A percentile compares a stretch with the other conserved stretches of the same genome.
Conservation (phyloP, 1,140 invertebrate genomes). For the Doryteuthis pealeii region DNA sequence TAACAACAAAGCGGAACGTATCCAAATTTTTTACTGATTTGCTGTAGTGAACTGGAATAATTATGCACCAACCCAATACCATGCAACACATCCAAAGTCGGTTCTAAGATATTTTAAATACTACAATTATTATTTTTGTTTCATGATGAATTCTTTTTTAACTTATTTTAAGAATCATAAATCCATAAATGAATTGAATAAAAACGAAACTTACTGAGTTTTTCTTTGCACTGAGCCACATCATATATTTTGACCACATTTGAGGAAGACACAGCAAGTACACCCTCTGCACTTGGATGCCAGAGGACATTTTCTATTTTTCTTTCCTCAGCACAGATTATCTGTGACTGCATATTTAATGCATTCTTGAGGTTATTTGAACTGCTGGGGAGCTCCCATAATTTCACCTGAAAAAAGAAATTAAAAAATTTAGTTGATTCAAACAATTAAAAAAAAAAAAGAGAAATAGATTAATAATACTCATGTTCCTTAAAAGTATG, state of each 20-base stretch:
- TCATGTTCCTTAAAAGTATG: too few relatives aligned
- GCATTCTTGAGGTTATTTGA: conserved; percentile 67
- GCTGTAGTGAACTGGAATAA: too few relatives aligned
- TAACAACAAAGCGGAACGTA: too few relatives aligned
- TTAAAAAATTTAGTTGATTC: too few relatives aligned
- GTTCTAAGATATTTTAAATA: too few relatives aligned
- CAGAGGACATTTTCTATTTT: conserved; percentile 92
- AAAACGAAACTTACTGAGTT: conserved; percentile 22
- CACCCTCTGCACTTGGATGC: conserved; percentile 95
- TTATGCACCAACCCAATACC: too few relatives aligned
- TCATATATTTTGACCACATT: conserved; percentile 86
- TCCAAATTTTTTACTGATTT: too few relatives aligned
- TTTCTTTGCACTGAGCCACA: conserved; percentile 62
- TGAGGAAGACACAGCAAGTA: conserved; percentile 81
- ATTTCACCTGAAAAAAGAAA: conserved; percentile 85
- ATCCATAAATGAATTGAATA: background rate
- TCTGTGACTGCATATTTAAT: conserved; percentile 72
- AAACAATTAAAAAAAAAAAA: background rate
- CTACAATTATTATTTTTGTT: too few relatives aligned
- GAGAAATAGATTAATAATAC: background rate
- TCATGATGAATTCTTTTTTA: too few relatives aligned
- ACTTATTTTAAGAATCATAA: too few relatives aligned
- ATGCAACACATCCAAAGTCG: too few relatives aligned
- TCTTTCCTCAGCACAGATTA: conserved; percentile 64
- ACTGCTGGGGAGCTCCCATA: conserved; percentile 81